Evolutionary conservation across 2,113 vertebrate genomes (phyloP).

Genomic region (Egretta garzetta): DNA sequence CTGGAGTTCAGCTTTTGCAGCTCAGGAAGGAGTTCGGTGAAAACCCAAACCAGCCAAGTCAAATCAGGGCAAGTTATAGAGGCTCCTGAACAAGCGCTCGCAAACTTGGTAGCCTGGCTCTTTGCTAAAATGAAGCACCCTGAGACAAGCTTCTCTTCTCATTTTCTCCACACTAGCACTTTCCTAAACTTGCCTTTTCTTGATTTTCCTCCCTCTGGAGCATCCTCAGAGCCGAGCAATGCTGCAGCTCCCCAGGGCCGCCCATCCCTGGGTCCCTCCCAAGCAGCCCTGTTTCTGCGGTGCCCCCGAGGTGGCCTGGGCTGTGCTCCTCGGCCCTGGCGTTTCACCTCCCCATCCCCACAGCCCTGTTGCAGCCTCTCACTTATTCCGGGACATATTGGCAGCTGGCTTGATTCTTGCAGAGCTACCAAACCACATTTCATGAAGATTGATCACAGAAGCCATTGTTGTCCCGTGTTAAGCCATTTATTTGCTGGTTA

Average conservation of each 20-base stretch:
- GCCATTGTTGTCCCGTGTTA: background rate
- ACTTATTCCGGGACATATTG: background rate
- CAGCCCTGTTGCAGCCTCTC: background rate
- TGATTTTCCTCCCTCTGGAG: background rate
- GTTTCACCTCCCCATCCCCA: rapidly evolving
- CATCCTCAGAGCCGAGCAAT: background rate
- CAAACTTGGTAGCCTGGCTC: background rate
- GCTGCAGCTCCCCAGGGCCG: background rate
- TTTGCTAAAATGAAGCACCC: background rate
- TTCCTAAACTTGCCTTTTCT: background rate
- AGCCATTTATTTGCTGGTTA: background rate
- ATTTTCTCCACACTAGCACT: background rate
- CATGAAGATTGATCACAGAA: background rate
- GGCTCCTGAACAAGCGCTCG: background rate
- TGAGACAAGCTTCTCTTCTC: background rate
- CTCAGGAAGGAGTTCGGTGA: background rate
- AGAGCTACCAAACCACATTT: slow-evolving; percentile 16
- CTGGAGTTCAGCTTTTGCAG: background rate
- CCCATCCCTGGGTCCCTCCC: background rate
- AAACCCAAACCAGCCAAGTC: background rate
- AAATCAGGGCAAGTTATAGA: background rate
- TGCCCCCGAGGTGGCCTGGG: background rate
- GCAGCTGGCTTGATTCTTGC: background rate
- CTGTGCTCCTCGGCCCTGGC: rapidly evolving
- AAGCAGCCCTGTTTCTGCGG: background rate